Percentiles rank a stretch among this genome's conserved stretches.
These are phyloP conservation scores for Panorpa germanica DNA, from an alignment of 2,888 invertebrate genomes.

Conservation along the genomic window DNA sequence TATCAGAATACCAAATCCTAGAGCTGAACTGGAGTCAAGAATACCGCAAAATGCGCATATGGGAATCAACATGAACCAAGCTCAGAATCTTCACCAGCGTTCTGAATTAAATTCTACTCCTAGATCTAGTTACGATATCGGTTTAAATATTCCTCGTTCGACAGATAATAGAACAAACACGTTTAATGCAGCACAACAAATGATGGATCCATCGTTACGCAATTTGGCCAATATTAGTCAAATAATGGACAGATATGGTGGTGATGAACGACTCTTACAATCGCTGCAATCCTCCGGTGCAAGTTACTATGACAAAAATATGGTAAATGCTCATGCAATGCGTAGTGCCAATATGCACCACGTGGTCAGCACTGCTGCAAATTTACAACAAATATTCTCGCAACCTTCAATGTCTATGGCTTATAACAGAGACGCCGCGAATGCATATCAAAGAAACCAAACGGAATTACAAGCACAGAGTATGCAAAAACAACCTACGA, in stretches of 20 bases:
- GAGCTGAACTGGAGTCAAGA: too few species aligned
- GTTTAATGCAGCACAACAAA: too few species aligned
- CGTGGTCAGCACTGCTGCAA: constrained; percentile 19
- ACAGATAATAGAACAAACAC: too few species aligned
- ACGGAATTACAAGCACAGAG: constrained; percentile 11
- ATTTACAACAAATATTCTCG: constrained; percentile 21
- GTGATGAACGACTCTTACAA: constrained; percentile 33
- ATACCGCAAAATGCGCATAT: too few species aligned
- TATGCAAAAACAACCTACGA: constrained; percentile 14
- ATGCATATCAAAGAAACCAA: too few species aligned
- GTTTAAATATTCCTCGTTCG: too few species aligned
- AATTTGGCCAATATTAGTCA: constrained; percentile 37
- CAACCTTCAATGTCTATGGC: constrained; percentile 20
- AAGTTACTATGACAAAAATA: constrained; percentile 35
- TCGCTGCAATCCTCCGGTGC: constrained; percentile 26
- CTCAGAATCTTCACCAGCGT: too few species aligned
- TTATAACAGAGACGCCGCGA: constrained; percentile 23
- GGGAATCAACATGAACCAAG: too few species aligned
- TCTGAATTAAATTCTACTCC: too few species aligned
- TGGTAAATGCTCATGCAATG: constrained; percentile 31
- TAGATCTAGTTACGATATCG: too few species aligned
- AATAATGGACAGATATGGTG: constrained; percentile 35
- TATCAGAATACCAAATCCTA: constrained; percentile 27
- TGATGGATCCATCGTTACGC: constrained; percentile 29
- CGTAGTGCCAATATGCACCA: too few species aligned